Evolutionary conservation across 2,888 invertebrate species (phyloP), one percentile per base, ranked within the genome.

Genomic region (Junonia oenone): DNA sequence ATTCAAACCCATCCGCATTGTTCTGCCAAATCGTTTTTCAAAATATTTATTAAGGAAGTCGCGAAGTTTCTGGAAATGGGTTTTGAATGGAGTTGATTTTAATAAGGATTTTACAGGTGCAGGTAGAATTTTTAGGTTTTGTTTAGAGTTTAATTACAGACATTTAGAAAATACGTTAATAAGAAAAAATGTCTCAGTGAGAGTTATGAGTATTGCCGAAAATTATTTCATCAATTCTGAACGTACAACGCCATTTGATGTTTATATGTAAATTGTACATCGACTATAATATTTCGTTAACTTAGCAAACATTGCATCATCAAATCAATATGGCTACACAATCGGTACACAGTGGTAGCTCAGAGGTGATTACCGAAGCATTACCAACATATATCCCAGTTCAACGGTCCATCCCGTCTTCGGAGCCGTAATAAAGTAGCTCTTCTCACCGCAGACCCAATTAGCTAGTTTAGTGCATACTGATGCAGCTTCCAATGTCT

Each of bases 31-130:
- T 43, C 45, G 55, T 45, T 50, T 51, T 50, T 27, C 37, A 35
- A 51, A 58, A 50, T 46, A 49, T 55, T 60, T 57, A 55, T 50
- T 55, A 57, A 52, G 58, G n/a, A n/a, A n/a, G 52, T 57, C 47
- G 45, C 45, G 45, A 55, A 46, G 46, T 51, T 51, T 29, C 43
- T 49, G 37, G 54, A 51, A 55, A 55, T 45, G 51, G 35, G 37
- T 38, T 57, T 57, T 55, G 51, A 52, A 57, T 49, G 33, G 43
- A 58, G 52, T 55, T 52, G 49, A 56, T 46, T 59, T 52, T 50
- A 56, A 56, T 55, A 52, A 52, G 46, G 19, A 49, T 22, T 53
- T 45, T 49, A 52, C 40, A 31, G 49, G 17, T 15, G 4, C n/a
- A n/a, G n/a, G n/a, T 13, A 35, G 13, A 2, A 13, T 35, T 35